Evolutionary conservation across 2,113 vertebrate species (phyloP).

Genomic region (Thalassoma bifasciatum): DNA sequence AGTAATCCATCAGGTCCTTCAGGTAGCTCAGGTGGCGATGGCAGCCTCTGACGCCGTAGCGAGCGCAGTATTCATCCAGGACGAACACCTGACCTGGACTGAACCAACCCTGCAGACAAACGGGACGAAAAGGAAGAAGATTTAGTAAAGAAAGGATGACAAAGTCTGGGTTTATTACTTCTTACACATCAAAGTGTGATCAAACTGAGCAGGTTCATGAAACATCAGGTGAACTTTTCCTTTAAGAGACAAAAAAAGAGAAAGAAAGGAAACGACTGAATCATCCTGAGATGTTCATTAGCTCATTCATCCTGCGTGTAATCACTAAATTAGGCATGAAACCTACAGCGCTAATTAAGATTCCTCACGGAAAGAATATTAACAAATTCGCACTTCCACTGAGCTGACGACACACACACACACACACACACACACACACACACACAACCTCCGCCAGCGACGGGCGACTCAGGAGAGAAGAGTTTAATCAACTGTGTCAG

Average conservation of each 20-base stretch:
- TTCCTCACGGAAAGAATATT: conserved; percentile 75
- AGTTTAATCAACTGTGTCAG: conserved; percentile 29
- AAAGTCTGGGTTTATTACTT: no score
- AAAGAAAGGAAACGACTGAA: conserved; percentile 59
- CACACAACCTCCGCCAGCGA: conserved; percentile 4
- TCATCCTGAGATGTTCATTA: conserved; percentile 74
- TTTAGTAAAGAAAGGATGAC: not conserved
- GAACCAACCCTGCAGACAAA: conserved; percentile 93
- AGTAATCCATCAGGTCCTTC: conserved; percentile 92
- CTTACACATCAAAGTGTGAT: no score
- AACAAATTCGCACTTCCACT: conserved; percentile 80
- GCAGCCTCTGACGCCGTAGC: conserved; percentile 94
- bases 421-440: conserved; percentile 28
- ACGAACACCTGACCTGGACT: conserved; percentile 98
- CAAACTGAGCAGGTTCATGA: no score
- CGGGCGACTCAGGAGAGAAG: not conserved
- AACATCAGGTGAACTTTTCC: no score
- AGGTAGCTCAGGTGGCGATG: conserved; percentile 97
- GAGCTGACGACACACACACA: conserved; percentile 46
- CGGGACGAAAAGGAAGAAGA: not conserved
- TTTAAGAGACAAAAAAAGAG: conserved; percentile 33
- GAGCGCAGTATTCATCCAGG: conserved; percentile 96
- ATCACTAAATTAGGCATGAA: conserved; percentile 83
- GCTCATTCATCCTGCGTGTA: conserved; percentile 71
- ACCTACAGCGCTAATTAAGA: conserved; percentile 82